Base-by-base conservation (phyloP, 2,797 vertebrate genomes). In the Botia kubotai region DNA sequence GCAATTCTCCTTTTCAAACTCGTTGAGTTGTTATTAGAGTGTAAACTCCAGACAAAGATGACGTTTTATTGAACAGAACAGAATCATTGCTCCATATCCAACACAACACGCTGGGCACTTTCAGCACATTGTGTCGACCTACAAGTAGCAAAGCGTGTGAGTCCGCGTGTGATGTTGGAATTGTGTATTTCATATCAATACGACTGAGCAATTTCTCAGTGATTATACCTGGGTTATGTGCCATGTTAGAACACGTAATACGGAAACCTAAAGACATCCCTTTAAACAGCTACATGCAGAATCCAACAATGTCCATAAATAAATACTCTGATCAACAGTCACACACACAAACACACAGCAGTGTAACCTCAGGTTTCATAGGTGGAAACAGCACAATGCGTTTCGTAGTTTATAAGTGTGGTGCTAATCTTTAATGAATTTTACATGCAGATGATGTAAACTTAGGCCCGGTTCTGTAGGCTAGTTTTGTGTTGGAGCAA, bases 211-310 rank as follows among this genome's bases (percentile, higher is more conserved):
- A 79, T 90, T 86, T 86, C 81, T 76, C 55, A 63, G 39, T 10
- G 90, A 88, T 92, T 93, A 92, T 68, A 76, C 80, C 85, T 62
- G 85, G 87, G 89, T 87, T 86, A 84, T 43, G 12, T 90, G 88
- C 86, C 87, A 87, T 89, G 86, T 88, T 85, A 81, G 68, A 87
- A 79, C 53, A 48, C 23, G 23, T 26, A 26, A 26, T 26, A 26
- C 23, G 23, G 71, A 73, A 80, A 79, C 74, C 80, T 50, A 62
- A 83, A 63, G 82, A 84, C 82, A 71, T 81, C 85, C 88, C 86
- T 80, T 78, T 85, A 75, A 89, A 89, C 21, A 33, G 4, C 4
- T 23, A 17, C 87, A 84, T 85, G 85, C 79, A 43, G 82, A 89
- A 87, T 83, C 87, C 85, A 29, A 86, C 79, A 85, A 87, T 87